Conservation (phyloP, 2,888 invertebrate genomes). For the Meiosimyza decipiens region DNA sequence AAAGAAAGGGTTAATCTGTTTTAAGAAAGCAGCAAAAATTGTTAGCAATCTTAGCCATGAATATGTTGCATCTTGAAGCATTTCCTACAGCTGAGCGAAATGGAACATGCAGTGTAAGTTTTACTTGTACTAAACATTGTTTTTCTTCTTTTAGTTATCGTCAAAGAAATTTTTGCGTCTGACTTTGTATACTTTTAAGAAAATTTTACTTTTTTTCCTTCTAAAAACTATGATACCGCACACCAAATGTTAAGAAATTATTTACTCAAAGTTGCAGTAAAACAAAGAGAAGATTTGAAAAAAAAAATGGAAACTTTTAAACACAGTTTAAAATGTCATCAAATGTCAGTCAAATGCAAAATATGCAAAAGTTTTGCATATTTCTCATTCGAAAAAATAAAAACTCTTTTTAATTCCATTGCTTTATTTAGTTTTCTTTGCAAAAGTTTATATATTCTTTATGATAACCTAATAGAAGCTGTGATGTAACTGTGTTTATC, state of each 20-base stretch:
- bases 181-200: no score
- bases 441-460: conserved; percentile 34
- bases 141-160: background rate
- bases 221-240: conserved; percentile 1
- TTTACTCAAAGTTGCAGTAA: background rate
- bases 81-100: background rate
- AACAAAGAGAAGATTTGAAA: background rate
- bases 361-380: conserved; percentile 34
- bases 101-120: conserved; percentile 14
- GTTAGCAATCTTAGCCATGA: background rate
- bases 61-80: conserved; percentile 16
- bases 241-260: background rate
- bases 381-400: background rate
- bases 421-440: conserved; percentile 5
- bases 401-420: conserved; percentile 11
- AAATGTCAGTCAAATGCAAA: conserved; percentile 42
- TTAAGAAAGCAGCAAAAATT: background rate
- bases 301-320: background rate
- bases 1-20: no score
- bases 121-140: background rate
- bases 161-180: background rate
- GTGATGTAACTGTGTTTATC: conserved; percentile 41
- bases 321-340: conserved; percentile 41
- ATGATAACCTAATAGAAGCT: conserved; percentile 42
- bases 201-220: background rate